Base-by-base conservation (phyloP, 2,888 invertebrate genomes). In the Steinernema hermaphroditum region DNA sequence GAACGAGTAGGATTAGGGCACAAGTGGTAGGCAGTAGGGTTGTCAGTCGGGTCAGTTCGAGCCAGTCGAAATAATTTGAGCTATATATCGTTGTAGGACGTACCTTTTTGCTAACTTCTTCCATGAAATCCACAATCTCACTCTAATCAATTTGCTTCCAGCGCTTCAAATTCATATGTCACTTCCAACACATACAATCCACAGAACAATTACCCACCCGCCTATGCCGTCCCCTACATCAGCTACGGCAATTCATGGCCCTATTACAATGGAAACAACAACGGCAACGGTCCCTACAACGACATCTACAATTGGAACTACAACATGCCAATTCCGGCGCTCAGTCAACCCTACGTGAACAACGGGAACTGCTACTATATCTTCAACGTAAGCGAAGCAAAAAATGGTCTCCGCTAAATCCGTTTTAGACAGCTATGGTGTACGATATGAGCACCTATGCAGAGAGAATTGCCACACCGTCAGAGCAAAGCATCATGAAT, bases 301-400 rank as follows among this genome's bases (percentile, higher is more conserved):
- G 27, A 62, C 34, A 19, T 14, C 29, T 32, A 32, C 62, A 62
- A 62, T 16, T 62, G 62, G 62, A 62, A 62, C 62, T 62, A 62
- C 62, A n/a, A n/a, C 4, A 62, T 62, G 62, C 62, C 62, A 16
- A 19, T 34, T 29, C 62, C 62, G 6, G 16, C 62, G 1, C 29
- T 62, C 29, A 62, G 16, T 29, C 62, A 62, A 14, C 29, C 62
- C 16, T n/a, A 62, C 16, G 62, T 62, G 32, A 29, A 62, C 62
- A 62, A 62, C 62, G 62, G 32, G 27, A 62, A 32, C 12, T 62
- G 62, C 62, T 62, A 62, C 34, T 62, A 62, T n/a, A 32, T 62
- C 62, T 62, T 62, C 32, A 29, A 24, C 29, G 62, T 62, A 34
- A 29, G 62, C 12, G 12, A 2, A 4, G 1, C 6, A 62, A 2